Base-by-base conservation (phyloP, 2,797 vertebrate genomes). In the Molossus alvarezi region DNA sequence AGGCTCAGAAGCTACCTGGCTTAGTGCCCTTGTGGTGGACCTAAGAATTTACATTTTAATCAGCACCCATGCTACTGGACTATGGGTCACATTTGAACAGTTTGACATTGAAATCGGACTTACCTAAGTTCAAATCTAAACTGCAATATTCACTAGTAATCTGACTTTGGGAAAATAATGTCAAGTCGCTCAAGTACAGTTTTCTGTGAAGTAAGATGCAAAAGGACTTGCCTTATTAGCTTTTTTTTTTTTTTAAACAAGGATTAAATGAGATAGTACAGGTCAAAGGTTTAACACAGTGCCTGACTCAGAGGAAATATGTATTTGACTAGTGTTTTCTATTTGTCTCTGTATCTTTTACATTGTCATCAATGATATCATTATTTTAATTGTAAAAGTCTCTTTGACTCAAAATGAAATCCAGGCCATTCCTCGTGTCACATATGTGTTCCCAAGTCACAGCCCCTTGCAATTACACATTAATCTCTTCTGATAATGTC, bases 371-470 rank as follows among this genome's bases (percentile, higher is more conserved):
- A 58, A 8, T 9, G 21, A 76, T 6, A 82, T 21, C n/a, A 41
- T n/a, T 91, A 65, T 51, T 90, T 72, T 87, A 72, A 65, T 57
- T 76, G 6, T 80, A 81, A 84, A 86, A 84, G 6, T 37, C 17
- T 67, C 23, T 48, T 94, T 76, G 5, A 79, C 33, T 3, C n/a
- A 18, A 33, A 45, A 65, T 12, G 5, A 89, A 64, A 62, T 41
- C 17, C 53, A 94, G 25, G n/a, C 10, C 27, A 58, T 69, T 76
- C 14, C 25, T 27, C 57, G 25, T 6, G 1, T 51, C n/a, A 77
- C 11, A 45, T 29, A 48, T 4, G 14, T 25, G 75, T 57, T 18
- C 53, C 37, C 25, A n/a, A 21, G n/a, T 37, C 53, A 60, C 3
- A 14, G 11, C 8, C 1, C 3, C 13, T 87, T 55, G 18, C 13